Evolutionary conservation across 2,113 vertebrate species (phyloP), one percentile per base, ranked within the genome.

Genomic region (Cairina moschata): DNA sequence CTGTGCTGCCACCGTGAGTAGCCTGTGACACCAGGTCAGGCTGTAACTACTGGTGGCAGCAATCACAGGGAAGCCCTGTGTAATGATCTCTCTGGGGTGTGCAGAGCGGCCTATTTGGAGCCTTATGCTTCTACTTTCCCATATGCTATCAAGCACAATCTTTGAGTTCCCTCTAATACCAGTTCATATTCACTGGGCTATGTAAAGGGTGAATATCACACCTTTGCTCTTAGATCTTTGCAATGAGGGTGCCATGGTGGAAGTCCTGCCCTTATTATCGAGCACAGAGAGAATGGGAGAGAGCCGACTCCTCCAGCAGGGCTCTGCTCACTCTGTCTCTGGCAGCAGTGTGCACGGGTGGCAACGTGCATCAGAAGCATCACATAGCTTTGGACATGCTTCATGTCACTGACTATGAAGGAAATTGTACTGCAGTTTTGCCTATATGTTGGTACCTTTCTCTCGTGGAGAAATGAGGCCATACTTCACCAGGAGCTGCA

Each of bases 171-270:
- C 42, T 74, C 56, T 83, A 77, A 76, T 83, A 32, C 52, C 44
- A 28, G 28, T 80, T 91, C 88, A 59, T 88, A 54, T 67, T 94
- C 85, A n/a, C 48, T 71, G 65, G 85, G 52, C 75, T 44, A 56
- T 31, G 15, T 71, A 94, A 89, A 95, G 91, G 75, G 75, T 79
- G 90, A 88, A 91, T 91, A 68, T 78, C 88, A 68, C 40, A 40
- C 59, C 46, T 93, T 77, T 71, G 42, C 79, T 71, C 32, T 40
- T 90, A 77, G 52, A 34, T 65, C 68, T 90, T 75, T 67, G 62
- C 3, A 4, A n/a, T n/a, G 52, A n/a, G 83, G 80, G 29, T 16
- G 52, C 17, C 42, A 4, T 11, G 13, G 44, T 88, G 29, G 22
- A 86, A 65, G 34, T 72, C 48, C 60, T 86, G 28, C 32, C n/a